A percentile compares a stretch with the other conserved stretches of the same genome.
phyloP scores from a whole-genome alignment of 2,113 vertebrate genomes.

The Opisthocomus hoazin region DNA sequence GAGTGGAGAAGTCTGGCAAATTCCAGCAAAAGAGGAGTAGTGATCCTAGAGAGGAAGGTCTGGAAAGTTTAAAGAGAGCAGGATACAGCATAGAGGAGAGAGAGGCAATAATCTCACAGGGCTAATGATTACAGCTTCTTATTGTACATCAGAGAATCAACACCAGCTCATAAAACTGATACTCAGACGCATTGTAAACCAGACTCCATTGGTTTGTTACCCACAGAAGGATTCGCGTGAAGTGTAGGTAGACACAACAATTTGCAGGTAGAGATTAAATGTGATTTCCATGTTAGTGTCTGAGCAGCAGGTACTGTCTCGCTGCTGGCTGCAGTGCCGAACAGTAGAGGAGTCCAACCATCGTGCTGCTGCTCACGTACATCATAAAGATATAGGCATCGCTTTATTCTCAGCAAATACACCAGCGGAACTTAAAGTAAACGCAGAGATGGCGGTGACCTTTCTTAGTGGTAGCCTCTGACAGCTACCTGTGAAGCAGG shows the following conservation, averaged over 20 bases:
- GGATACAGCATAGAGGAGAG: background rate
- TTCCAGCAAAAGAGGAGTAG: background rate
- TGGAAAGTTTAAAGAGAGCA: background rate
- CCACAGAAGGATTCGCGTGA: background rate
- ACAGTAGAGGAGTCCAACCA: background rate
- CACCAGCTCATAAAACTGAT: background rate
- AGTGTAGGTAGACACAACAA: fast-evolving
- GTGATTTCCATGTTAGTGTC: background rate
- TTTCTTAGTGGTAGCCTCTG: background rate
- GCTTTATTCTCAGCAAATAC: background rate
- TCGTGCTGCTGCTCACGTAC: background rate
- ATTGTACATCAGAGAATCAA: background rate
- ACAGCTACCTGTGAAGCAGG: background rate
- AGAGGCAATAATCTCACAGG: background rate
- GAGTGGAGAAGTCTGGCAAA: background rate
- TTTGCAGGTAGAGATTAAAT: background rate
- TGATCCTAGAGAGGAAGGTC: background rate
- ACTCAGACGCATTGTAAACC: background rate
- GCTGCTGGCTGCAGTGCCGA: background rate
- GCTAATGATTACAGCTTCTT: background rate
- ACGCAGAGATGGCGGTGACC: background rate
- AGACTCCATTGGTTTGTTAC: background rate
- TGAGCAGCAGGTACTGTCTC: background rate
- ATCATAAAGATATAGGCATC: background rate
- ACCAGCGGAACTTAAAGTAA: background rate